These are phyloP conservation scores for Numenius arquata DNA, from an alignment of 2,113 vertebrate genomes.

Conservation along the genomic window DNA sequence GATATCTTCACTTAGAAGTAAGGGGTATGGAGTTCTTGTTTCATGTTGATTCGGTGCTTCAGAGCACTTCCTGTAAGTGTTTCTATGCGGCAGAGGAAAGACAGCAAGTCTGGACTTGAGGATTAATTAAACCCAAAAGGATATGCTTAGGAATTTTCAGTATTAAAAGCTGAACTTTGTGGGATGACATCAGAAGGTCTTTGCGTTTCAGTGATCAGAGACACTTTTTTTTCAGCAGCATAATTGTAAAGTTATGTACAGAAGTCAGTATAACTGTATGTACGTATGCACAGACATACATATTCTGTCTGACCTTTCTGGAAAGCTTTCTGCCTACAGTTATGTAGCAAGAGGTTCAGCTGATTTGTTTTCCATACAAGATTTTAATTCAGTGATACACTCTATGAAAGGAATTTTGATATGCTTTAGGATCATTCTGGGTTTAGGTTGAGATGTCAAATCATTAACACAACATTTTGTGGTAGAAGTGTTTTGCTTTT, in stretches of 20 bases:
- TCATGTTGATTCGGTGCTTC: fast-evolving
- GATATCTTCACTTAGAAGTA: not conserved
- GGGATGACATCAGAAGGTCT: not conserved
- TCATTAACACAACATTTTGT: not conserved
- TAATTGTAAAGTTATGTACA: not conserved
- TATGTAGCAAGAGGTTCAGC: not conserved
- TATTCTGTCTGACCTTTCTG: not conserved
- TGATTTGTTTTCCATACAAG: not conserved
- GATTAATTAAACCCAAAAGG: not conserved
- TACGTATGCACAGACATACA: fast-evolving
- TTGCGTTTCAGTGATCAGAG: not conserved
- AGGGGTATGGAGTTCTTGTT: not conserved
- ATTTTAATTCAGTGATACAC: not conserved
- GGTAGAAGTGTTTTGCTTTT: not conserved
- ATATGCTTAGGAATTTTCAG: not conserved
- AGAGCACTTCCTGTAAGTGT: not conserved
- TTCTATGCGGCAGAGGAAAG: not conserved
- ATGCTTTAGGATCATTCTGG: not conserved
- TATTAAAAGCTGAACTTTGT: not conserved
- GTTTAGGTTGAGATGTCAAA: not conserved
- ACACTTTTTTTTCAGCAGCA: not conserved
- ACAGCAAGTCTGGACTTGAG: not conserved
- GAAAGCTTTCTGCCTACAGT: not conserved
- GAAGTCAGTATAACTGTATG: not conserved
- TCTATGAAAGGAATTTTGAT: not conserved